Evolutionary conservation across 2,113 vertebrate species (phyloP), one percentile per base, ranked within the genome.

Genomic region (Bufo gargarizans): DNA sequence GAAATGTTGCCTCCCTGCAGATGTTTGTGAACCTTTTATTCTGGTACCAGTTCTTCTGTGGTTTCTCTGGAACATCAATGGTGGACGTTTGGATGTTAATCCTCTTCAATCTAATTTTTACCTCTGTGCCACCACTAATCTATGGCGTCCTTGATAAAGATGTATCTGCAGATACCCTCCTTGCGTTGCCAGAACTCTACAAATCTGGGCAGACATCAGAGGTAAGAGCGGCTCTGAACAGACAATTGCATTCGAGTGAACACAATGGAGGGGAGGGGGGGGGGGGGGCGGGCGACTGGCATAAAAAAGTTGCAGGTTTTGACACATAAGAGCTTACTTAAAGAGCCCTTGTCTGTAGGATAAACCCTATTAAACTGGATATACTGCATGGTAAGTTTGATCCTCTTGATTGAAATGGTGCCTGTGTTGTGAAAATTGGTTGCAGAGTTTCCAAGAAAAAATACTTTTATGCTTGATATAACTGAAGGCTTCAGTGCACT

Each of bases 41-140:
- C 91, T 96, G 96, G 95, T 96, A 94, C 91, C 96, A 96, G 90
- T 95, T 96, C 92, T 96, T 95, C 90, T 96, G 94, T 84, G 96
- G 96, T 33, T 96, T 96, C 93, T 96, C 96, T 84, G 96, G 96
- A 91, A 94, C 95, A 4, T 94, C 96, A 55, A 95, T 96, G 95
- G 95, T 94, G 4, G 94, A 96, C 92, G 95, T 95, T 1, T 96
- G 96, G 96, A 93, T 94, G 89, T 91, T 96, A 91, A 96, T 96
- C 91, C 93, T 96, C 84, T 96, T 96, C 91, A 96, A 96, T 88
- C 94, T 96, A 72, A 94, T 96, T 88, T 96, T 95, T 91, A 96
- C 95, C 0, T 96, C 96, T 0, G 90, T 92, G 50, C 96, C 95
- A 53, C 96, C 96, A 0, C 89, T 96, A 77, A 88, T 96, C 80